Base-by-base conservation (phyloP, 2,797 vertebrate species). In the Protosalanx chinensis region DNA sequence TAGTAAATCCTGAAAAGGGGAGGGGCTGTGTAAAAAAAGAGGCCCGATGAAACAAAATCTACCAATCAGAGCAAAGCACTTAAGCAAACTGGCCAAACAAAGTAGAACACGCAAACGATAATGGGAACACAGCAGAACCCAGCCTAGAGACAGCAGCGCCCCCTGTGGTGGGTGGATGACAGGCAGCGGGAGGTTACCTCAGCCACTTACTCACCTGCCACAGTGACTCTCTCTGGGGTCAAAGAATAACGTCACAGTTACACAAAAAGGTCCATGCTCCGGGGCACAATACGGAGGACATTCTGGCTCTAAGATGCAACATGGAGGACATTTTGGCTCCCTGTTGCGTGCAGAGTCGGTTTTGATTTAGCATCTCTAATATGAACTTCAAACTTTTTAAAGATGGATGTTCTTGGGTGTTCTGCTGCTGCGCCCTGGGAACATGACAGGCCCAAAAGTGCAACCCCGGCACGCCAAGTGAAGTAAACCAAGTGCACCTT, bases 171-270 rank as follows among this genome's bases (percentile, higher is more conserved):
- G 81, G 72, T 84, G 80, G 75, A 82, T 76, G 79, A 76, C 79
- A 79, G 32, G 10, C n/a, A 68, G 67, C 67, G 58, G 72, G 71
- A 75, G 46, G 72, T 86, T 85, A 89, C 88, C 88, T 89, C 87
- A 87, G 83, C 79, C 69, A 86, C 78, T 90, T 86, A 93, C 96
- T 95, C 91, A 97, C 95, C 94, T 95, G 91, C 86, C 83, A 94
- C 81, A 95, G 69, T 82, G 94, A 90, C 86, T 92, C 77, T 89
- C 85, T 94, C 95, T 94, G 93, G 84, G 86, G 86, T 93, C 87
- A 90, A 93, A 94, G 86, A 94, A 93, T 86, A 94, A 91, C 76
- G 87, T 83, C 83, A 91, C 32, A 90, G 79, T 88, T 90, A 92
- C 70, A 94, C 82, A 79, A 82, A 82, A 81, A 84, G 88, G 75